These are phyloP conservation scores for Saccopteryx bilineata DNA, from an alignment of 2,113 vertebrate species.

Conservation along the genomic window DNA sequence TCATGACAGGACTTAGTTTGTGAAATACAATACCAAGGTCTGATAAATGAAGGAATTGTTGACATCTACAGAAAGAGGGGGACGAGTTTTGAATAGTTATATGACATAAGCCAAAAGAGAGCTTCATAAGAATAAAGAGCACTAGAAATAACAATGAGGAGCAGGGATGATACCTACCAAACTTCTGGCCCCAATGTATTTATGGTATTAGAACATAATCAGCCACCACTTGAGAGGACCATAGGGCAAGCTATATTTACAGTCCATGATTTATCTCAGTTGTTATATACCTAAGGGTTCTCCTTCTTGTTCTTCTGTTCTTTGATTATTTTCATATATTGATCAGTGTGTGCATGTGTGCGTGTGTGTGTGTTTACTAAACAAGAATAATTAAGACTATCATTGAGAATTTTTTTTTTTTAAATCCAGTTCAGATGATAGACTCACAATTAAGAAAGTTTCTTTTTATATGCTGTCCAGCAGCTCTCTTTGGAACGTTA, in stretches of 20 bases:
- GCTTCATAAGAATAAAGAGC: constrained; percentile 11
- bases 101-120: neutral
- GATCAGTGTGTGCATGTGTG: neutral
- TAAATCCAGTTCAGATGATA: constrained; percentile 50
- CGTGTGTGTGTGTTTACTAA: neutral
- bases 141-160: constrained; percentile 24
- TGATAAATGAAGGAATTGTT: constrained; percentile 28
- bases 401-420: neutral
- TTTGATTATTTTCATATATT: constrained; percentile 38
- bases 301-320: neutral
- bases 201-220: constrained; percentile 39
- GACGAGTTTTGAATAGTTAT: neutral
- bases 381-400: constrained; percentile 19
- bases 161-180: neutral
- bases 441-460: constrained; percentile 30
- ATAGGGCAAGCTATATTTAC: neutral
- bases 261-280: neutral
- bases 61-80: neutral
- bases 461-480: constrained; percentile 38
- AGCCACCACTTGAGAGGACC: neutral
- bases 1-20: neutral
- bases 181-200: neutral
- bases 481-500: constrained; percentile 2
- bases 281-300: neutral
- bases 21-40: neutral